phyloP scores from a whole-genome alignment of 2,797 vertebrate species.

The Danio aesculapii region DNA sequence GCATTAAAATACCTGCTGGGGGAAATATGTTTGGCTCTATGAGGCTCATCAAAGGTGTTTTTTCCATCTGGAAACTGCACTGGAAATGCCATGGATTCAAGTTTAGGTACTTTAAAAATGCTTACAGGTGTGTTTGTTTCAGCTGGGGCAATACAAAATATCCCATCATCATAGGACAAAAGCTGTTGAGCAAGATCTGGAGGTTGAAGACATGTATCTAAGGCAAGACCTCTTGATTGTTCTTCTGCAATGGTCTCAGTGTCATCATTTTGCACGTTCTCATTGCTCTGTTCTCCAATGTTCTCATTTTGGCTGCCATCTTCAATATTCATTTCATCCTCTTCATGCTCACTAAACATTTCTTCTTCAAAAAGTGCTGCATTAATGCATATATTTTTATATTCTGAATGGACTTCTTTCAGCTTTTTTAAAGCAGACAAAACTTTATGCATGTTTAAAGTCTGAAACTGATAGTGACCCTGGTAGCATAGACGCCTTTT shows the following conservation, averaged over 20 bases:
- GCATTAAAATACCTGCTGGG: slow-evolving; percentile 48
- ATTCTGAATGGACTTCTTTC: slow-evolving; percentile 40
- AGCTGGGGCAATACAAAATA: slow-evolving; percentile 34
- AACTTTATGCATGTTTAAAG: slow-evolving; percentile 27
- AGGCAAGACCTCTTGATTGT: not conserved
- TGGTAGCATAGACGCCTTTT: slow-evolving; percentile 27
- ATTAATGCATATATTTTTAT: slow-evolving; percentile 13
- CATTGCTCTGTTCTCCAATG: not conserved
- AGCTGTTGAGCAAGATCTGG: not conserved
- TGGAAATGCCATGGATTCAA: not conserved
- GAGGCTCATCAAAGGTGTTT: slow-evolving; percentile 31
- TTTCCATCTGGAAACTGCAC: not conserved
- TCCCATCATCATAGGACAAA: slow-evolving; percentile 9
- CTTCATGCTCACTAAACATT: not conserved
- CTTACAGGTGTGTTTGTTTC: slow-evolving; percentile 32
- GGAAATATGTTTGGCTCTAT: not conserved
- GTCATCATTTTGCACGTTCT: not conserved
- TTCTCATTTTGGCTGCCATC: not conserved
- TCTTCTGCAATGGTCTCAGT: not conserved
- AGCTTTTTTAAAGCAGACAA: slow-evolving; percentile 10
- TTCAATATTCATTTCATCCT: not conserved
- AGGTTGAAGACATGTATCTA: not conserved
- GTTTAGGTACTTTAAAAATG: slow-evolving; percentile 22
- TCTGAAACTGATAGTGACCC: slow-evolving; percentile 44
- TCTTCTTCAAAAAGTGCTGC: not conserved